Percentiles rank a stretch among this genome's conserved stretches.
Evolutionary conservation across 2,113 vertebrate species (phyloP).

Genomic region (Glaucidium brasilianum): DNA sequence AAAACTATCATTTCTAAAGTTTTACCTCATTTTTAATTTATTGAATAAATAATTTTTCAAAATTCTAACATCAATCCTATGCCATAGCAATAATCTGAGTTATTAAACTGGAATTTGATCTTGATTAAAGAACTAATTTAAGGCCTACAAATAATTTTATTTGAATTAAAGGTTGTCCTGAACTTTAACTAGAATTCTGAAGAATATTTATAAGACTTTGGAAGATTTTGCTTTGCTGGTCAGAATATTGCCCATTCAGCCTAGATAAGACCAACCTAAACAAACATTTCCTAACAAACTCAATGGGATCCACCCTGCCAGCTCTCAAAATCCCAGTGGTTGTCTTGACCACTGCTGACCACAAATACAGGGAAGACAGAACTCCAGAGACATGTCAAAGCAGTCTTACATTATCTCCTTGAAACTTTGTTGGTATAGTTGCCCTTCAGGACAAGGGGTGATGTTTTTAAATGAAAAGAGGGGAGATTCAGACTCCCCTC

Average conservation of each 20-base stretch:
- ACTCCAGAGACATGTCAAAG: neutral
- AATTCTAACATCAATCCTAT: neutral
- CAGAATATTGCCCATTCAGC: neutral
- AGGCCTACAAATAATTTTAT: neutral
- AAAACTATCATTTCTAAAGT: neutral
- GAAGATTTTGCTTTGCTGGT: neutral
- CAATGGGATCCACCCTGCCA: neutral
- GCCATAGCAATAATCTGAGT: neutral
- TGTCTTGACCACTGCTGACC: neutral
- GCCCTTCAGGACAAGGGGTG: neutral
- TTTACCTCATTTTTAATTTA: neutral
- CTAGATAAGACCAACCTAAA: neutral
- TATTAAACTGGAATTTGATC: neutral
- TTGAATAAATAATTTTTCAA: neutral
- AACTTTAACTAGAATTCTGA: neutral
- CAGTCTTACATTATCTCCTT: neutral
- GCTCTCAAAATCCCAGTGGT: neutral
- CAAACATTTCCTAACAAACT: neutral
- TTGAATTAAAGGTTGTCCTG: neutral
- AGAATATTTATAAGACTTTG: neutral
- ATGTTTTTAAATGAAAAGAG: neutral
- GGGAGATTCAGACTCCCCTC: neutral
- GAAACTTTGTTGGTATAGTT: neutral
- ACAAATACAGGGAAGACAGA: neutral
- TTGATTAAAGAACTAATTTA: neutral